Conservation (phyloP, 1,140 invertebrate genomes). For the Eurosta solidaginis region DNA sequence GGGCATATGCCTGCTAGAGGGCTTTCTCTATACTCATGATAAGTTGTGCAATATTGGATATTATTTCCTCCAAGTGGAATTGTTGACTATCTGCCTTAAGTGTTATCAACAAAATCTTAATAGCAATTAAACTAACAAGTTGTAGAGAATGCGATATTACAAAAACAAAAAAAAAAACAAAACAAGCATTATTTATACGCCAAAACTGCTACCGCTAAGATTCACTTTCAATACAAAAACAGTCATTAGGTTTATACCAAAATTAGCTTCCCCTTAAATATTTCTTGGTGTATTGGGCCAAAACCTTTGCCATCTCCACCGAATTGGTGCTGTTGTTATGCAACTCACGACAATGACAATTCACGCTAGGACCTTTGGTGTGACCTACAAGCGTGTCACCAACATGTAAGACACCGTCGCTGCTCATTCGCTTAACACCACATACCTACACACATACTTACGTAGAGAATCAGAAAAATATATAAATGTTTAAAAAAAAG, state of each 20-base stretch:
- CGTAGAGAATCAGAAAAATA: not conserved
- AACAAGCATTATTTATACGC: no score
- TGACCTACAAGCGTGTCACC: constrained; percentile 33
- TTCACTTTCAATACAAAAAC: not conserved
- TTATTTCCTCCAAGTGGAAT: no score
- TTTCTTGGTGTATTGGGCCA: not conserved
- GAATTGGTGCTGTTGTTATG: constrained; percentile 29
- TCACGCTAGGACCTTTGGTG: constrained; percentile 36
- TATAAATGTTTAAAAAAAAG: not conserved
- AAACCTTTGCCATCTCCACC: constrained; percentile 2
- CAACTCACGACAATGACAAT: constrained; percentile 38
- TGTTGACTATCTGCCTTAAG: no score
- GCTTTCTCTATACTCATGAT: no score
- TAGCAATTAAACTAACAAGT: no score
- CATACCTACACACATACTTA: no score
- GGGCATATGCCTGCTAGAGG: no score
- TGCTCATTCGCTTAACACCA: not conserved
- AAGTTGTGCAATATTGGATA: no score
- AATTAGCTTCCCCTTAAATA: not conserved
- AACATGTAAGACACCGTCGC: constrained; percentile 10
- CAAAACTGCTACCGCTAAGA: not conserved
- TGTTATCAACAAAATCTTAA: no score
- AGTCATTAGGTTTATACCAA: not conserved
- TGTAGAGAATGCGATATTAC: no score
- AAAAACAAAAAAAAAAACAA: not conserved